Evolutionary conservation across 2,113 vertebrate species (phyloP).

Genomic region (Tringa solitaria): DNA sequence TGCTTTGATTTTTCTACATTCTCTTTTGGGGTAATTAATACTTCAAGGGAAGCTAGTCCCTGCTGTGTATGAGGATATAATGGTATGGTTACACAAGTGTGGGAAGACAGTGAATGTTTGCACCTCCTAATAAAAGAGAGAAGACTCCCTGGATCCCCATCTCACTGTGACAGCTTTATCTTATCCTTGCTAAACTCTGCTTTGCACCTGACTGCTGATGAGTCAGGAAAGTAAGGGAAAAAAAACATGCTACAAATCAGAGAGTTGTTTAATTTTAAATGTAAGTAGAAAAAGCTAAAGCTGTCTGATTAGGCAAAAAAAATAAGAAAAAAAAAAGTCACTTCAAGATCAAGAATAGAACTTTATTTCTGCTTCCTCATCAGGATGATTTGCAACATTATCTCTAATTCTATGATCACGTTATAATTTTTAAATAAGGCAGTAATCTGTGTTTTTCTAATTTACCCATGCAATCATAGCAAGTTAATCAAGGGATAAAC

Average conservation of each 20-base stretch:
- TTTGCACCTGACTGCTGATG: neutral
- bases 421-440: conserved; percentile 1
- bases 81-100: neutral
- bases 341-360: neutral
- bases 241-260: neutral
- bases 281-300: neutral
- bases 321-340: neutral
- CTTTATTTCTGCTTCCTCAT: neutral
- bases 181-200: neutral
- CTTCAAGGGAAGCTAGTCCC: neutral
- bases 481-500: neutral
- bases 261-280: neutral
- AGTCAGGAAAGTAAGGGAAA: neutral
- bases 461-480: neutral
- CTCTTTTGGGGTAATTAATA: neutral
- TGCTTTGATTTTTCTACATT: neutral
- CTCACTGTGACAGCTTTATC: neutral
- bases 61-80: neutral
- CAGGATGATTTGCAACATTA: neutral
- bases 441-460: neutral
- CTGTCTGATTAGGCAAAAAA: neutral
- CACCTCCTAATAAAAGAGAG: neutral
- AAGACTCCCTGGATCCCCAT: neutral
- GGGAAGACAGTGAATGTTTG: neutral
- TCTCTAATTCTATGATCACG: neutral